A percentile compares a stretch with the other conserved stretches of the same genome.
Evolutionary conservation across 2,888 invertebrate species (phyloP).

Genomic region (Cerastis rubricosa): DNA sequence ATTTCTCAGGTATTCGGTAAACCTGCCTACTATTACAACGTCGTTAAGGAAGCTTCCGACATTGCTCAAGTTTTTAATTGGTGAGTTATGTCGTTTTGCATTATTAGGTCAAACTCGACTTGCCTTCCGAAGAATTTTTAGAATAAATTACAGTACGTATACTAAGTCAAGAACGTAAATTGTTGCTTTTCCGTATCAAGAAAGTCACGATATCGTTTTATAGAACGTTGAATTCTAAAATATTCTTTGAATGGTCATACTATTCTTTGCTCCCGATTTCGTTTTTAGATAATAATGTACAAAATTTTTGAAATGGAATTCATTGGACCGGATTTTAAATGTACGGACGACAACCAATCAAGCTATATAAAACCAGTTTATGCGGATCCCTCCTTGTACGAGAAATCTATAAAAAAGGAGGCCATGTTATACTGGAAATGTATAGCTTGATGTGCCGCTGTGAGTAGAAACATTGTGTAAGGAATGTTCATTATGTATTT

Average conservation of each 20-base stretch:
- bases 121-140: conserved; percentile 42
- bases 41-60: conserved; percentile 40
- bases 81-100: conserved; percentile 44
- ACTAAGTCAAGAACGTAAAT: not conserved
- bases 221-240: conserved; percentile 32
- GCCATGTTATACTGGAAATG: no score
- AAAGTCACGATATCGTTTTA: conserved; percentile 15
- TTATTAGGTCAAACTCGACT: conserved; percentile 48
- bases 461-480: not conserved
- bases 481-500: not conserved
- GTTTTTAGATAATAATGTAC: conserved; percentile 38
- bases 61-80: conserved; percentile 59
- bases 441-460: no score
- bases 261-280: conserved; percentile 29
- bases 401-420: no score
- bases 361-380: no score
- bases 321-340: not conserved
- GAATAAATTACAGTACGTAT: conserved; percentile 34
- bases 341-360: no score
- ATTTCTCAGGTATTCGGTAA: conserved; percentile 11
- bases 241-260: conserved; percentile 7
- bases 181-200: conserved; percentile 22
- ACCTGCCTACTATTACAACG: conserved; percentile 10
- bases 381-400: no score
- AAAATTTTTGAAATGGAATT: conserved; percentile 19